Evolutionary conservation across 2,113 vertebrate species (phyloP).

Genomic region (Psilopsiagon aurifrons): DNA sequence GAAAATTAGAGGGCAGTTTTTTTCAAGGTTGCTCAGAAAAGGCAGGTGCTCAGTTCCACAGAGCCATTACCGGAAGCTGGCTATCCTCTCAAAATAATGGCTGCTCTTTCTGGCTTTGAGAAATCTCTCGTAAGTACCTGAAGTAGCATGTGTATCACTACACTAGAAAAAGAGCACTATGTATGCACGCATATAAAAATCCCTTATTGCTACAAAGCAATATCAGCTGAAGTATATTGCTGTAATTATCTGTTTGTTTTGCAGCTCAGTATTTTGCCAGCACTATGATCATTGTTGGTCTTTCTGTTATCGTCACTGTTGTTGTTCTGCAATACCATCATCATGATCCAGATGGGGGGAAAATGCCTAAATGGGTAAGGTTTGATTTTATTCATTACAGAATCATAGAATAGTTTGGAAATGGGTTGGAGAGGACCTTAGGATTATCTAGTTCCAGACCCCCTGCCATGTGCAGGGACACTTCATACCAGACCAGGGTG

Average conservation of each 20-base stretch:
- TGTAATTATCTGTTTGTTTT: slow-evolving; percentile 39
- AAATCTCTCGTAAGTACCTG: background rate
- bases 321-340: slow-evolving; percentile 94
- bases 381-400: background rate
- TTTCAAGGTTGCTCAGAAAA: background rate
- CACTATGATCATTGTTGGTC: slow-evolving; percentile 95
- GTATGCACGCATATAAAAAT: background rate
- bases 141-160: background rate
- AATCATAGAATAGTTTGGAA: background rate
- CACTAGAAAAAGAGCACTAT: background rate
- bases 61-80: background rate
- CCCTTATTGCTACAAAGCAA: background rate
- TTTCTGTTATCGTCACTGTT: slow-evolving; percentile 93
- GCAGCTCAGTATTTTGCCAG: slow-evolving; percentile 96
- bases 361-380: slow-evolving; percentile 97
- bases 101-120: background rate
- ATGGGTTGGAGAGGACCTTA: background rate
- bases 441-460: background rate
- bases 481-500: background rate
- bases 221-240: background rate
- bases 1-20: background rate
- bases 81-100: background rate
- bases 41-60: background rate
- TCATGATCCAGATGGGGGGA: slow-evolving; percentile 90
- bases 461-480: background rate